Base-by-base conservation (phyloP, 2,113 vertebrate species). In the Acrocephalus arundinaceus region DNA sequence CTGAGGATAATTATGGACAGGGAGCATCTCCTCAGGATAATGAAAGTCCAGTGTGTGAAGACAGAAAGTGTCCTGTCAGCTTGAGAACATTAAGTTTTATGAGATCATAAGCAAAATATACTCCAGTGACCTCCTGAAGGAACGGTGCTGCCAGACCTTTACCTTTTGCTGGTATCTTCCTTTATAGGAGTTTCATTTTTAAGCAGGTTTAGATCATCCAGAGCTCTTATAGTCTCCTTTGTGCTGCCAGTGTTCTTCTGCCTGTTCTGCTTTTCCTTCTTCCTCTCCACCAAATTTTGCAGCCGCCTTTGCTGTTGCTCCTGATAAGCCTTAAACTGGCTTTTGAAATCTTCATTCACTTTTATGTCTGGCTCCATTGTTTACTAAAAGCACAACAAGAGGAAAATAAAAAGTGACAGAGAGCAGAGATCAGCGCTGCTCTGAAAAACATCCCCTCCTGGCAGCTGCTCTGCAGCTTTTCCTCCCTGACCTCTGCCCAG, bases 321-420 rank as follows among this genome's bases (percentile, higher is more conserved):
- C 96, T 99, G 98, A 21, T 99, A 97, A 5, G 97, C 96, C 97
- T 98, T 98, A 84, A 99, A 99, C 97, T 99, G 99, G 75, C 98
- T 98, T 93, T 97, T 97, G 90, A 99, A 89, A 30, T 94, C 90
- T 55, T 98, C 97, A 10, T 95, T 96, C 8, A 94, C 67, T 43
- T 90, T 87, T 25, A 97, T 88, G 2, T 97, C 97, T 2, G 97
- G 90, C 58, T 98, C 97, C 98, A 98, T 98, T 37, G 28, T 79
- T 91, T 43, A 55, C 97, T 97, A 33, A 58, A 90, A 91, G 43
- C 66, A 28, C 17, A 63, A 75, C 13, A 9, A 63, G 84, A 80
- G 46, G 39, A 33, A 74, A 82, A 91, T 20, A 63, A 70, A 66
- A 83, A 92, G 62, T 2, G 15, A 84, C 78, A 84, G 81, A 73